A percentile compares a stretch with the other conserved stretches of the same genome.
Conservation (phyloP, 2,797 vertebrate genomes). For the Chloroceryle inda region DNA sequence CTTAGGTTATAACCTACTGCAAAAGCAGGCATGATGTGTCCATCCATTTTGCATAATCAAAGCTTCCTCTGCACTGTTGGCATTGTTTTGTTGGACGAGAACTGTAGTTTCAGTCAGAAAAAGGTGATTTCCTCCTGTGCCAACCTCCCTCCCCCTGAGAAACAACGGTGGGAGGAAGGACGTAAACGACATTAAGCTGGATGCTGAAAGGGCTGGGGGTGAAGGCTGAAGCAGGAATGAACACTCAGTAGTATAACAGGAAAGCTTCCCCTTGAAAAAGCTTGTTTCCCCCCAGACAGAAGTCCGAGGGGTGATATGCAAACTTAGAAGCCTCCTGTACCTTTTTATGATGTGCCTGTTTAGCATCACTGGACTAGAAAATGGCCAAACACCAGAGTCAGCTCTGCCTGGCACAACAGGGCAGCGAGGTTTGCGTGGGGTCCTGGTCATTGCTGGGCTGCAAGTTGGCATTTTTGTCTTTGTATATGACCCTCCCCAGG, state of each 20-base stretch:
- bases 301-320: constrained; percentile 33
- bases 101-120: constrained; percentile 48
- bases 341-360: constrained; percentile 1
- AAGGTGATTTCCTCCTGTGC: not conserved
- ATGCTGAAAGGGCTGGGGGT: not conserved
- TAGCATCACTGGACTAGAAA: not conserved
- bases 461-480: not conserved
- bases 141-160: not conserved
- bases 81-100: constrained; percentile 40
- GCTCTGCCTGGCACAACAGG: not conserved
- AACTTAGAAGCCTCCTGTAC: constrained; percentile 45
- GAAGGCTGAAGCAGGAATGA: not conserved
- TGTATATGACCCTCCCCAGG: not conserved
- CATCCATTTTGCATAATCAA: constrained; percentile 74
- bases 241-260: not conserved
- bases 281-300: not conserved
- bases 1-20: constrained; percentile 42
- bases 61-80: constrained; percentile 40
- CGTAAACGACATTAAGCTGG: not conserved
- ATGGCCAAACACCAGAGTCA: not conserved
- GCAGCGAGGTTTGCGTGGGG: not conserved
- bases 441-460: not conserved
- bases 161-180: not conserved
- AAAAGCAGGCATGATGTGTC: constrained; percentile 27
- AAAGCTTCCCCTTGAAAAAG: constrained; percentile 7